Conservation (phyloP, 2,888 invertebrate species). For the Atrina japonica region DNA sequence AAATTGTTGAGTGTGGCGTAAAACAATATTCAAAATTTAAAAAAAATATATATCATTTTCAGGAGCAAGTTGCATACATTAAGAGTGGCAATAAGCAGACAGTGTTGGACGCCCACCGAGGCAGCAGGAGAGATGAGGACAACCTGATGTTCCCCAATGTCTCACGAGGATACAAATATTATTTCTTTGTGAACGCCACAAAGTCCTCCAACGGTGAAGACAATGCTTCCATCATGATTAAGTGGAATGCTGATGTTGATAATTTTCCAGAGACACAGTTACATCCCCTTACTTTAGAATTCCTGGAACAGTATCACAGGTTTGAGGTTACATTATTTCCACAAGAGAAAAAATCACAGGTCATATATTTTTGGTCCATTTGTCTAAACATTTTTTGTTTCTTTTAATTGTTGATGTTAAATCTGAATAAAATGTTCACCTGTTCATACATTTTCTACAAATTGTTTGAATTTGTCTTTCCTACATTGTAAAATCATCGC, state of each 20-base stretch:
- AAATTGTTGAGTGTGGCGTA: too few species aligned
- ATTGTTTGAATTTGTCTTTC: too few species aligned
- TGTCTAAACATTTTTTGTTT: too few species aligned
- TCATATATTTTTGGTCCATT: too few species aligned
- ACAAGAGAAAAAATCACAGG: too few species aligned
- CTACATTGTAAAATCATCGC: too few species aligned
- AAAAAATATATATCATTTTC: too few species aligned
- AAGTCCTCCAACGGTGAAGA: constrained; percentile 6
- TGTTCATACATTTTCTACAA: too few species aligned
- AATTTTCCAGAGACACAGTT: not conserved
- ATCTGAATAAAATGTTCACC: too few species aligned
- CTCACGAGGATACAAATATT: constrained; percentile 70
- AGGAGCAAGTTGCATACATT: not conserved
- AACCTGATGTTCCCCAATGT: constrained; percentile 66
- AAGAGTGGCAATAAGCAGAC: not conserved
- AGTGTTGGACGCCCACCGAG: not conserved
- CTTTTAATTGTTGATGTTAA: too few species aligned
- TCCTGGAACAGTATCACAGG: constrained; percentile 89
- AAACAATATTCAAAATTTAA: too few species aligned
- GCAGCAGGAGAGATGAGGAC: not conserved
- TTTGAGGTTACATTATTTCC: too few species aligned
- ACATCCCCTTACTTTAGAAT: constrained; percentile 72
- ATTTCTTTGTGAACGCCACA: constrained; percentile 60
- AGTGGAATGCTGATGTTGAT: constrained; percentile 43
- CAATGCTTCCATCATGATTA: constrained; percentile 15